Conservation (phyloP, 2,888 invertebrate species). For the Argyra leucocephala region DNA sequence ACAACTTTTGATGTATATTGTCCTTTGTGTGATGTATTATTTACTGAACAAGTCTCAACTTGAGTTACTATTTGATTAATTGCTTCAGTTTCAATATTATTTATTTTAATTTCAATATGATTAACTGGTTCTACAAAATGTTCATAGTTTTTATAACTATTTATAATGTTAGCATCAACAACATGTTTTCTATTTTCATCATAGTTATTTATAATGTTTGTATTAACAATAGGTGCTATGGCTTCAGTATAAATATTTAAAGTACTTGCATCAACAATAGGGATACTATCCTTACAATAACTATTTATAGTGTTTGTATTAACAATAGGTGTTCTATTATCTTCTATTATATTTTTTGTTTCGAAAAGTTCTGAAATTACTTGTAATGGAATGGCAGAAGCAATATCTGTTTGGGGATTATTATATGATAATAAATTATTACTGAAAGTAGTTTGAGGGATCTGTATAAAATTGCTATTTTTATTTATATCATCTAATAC, state of each 20-base stretch:
- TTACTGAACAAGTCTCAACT: background rate
- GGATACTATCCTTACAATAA: too few species aligned
- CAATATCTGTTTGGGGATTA: background rate
- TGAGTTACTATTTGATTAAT: background rate
- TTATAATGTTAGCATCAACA: background rate
- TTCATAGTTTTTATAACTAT: background rate
- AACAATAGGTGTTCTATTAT: background rate
- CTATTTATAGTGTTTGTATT: too few species aligned
- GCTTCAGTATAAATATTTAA: background rate
- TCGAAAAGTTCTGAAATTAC: background rate
- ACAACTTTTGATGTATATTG: background rate
- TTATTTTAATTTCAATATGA: background rate
- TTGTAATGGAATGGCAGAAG: background rate
- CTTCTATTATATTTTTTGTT: background rate
- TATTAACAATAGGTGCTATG: background rate
- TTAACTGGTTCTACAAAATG: background rate
- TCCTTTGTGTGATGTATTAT: background rate
- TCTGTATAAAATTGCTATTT: too few species aligned
- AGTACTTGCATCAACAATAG: background rate
- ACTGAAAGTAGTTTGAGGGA: background rate
- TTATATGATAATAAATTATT: background rate
- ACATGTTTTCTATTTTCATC: too few species aligned
- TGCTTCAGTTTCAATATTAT: background rate
- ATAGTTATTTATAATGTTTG: background rate
- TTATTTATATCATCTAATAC: too few species aligned